Base-by-base conservation (phyloP, 2,888 invertebrate genomes). In the Zygothrica quintamaculata region DNA sequence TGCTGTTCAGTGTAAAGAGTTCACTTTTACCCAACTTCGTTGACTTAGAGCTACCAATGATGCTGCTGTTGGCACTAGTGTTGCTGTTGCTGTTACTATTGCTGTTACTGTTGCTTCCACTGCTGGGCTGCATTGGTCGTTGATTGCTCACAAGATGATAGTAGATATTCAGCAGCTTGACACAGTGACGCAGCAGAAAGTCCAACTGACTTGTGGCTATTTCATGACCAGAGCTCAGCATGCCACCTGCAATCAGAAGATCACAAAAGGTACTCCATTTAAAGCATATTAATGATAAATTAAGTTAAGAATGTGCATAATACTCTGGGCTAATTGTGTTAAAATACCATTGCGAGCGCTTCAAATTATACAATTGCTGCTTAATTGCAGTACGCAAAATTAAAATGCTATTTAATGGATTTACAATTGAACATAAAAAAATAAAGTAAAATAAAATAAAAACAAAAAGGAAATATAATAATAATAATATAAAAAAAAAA, bases 121-220 rank as follows among this genome's bases (percentile, higher is more conserved):
- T 31, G 37, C 18, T 16, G 7, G 64, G 57, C 36, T 71, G 74
- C 57, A 88, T 65, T n/a, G 90, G 90, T 50, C 90, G 91, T 56
- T 89, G 89, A 77, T 91, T 89, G 75, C 80, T 88, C 62, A 90
- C 88, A 62, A 91, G 79, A 79, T 91, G 91, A 80, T 87, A 86
- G 81, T 90, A 91, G 74, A 91, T 91, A 76, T 90, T 91, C 47
- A 91, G 88, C 71, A 91, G 84, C 84, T 90, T 91, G 78, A 90
- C 76, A 47, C 88, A 79, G 69, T 91, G 91, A 57, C 80, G 84
- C 70, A 90, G 82, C 65, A 91, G 68, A 73, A 79, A 88, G 57
- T 90, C 89, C 65, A 84, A 39, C 22, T 81, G 87, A 57, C 53
- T 39, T 9, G 29, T 12, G 39, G 70, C 50, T 15, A 53, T 9